Conservation (phyloP, 2,113 vertebrate genomes). For the Electrona antarctica region DNA sequence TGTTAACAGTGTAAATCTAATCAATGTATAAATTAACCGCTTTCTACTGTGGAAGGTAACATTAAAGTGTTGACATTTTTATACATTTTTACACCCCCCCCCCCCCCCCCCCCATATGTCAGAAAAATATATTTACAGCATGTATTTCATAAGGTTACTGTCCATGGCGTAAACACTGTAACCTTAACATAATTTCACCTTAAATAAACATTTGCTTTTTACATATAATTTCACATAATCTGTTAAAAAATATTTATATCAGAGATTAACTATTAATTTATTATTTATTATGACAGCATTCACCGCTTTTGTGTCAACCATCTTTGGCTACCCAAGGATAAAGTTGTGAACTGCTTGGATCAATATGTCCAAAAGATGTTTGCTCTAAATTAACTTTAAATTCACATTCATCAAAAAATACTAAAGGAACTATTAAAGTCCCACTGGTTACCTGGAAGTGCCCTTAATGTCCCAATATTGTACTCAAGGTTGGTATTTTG, state of each 20-base stretch:
- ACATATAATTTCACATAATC: neutral
- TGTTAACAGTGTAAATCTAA: neutral
- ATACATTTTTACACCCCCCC: no score
- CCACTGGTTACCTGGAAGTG: neutral
- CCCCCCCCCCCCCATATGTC: no score
- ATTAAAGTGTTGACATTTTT: no score
- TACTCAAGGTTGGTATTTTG: no score
- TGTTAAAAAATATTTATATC: neutral
- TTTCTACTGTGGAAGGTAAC: no score
- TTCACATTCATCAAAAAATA: conserved; percentile 7
- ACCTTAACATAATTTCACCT: neutral
- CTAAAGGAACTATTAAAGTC: neutral
- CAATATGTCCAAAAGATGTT: neutral
- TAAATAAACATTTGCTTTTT: neutral
- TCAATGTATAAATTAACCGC: neutral
- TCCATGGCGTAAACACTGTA: no score
- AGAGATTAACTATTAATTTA: neutral
- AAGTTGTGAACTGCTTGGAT: conserved; percentile 8
- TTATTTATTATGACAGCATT: neutral
- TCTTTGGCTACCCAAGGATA: conserved; percentile 2
- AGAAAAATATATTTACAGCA: neutral
- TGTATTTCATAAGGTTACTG: neutral
- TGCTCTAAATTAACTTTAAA: neutral
- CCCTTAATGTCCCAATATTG: neutral
- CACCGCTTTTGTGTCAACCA: neutral